Evolutionary conservation across 2,113 vertebrate species (phyloP).

Genomic region (Mola mola): DNA sequence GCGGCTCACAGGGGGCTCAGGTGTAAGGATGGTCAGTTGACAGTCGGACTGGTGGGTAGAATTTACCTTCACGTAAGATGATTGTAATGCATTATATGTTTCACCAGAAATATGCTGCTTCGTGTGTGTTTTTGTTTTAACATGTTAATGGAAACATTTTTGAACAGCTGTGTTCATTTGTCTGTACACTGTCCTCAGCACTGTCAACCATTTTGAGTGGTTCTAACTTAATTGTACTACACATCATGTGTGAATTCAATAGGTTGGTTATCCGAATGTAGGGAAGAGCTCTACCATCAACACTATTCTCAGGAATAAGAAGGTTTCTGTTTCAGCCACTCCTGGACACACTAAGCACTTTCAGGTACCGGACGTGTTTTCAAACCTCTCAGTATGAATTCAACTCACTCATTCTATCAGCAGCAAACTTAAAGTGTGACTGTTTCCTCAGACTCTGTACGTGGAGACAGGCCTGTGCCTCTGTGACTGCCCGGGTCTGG

Average conservation of each 20-base stretch:
- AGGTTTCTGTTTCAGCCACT: constrained; percentile 95
- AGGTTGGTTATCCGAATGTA: constrained; percentile 98
- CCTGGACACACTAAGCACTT: constrained; percentile 98
- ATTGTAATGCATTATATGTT: background rate
- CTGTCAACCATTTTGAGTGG: background rate
- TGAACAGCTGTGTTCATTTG: too few relatives aligned
- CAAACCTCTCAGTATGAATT: background rate
- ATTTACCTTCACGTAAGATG: background rate
- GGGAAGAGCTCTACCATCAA: constrained; percentile 99
- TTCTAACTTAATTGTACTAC: too few relatives aligned
- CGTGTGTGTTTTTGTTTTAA: background rate
- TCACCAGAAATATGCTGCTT: background rate
- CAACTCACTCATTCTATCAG: background rate
- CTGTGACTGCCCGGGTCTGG: constrained; percentile 96
- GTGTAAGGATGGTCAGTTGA: constrained; percentile 88
- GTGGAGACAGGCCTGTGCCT: constrained; percentile 92
- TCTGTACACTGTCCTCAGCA: background rate
- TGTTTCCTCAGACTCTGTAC: constrained; percentile 87
- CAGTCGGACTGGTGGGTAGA: constrained; percentile 92
- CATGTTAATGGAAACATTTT: too few relatives aligned
- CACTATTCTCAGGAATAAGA: constrained; percentile 95
- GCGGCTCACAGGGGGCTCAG: constrained; percentile 80
- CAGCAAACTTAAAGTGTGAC: background rate
- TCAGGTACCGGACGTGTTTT: constrained; percentile 84
- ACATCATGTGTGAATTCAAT: constrained; percentile 16